A percentile compares a stretch with the other conserved stretches of the same genome.
phyloP scores from a whole-genome alignment of 2,113 vertebrate genomes.

The Ageneiosus marmoratus region DNA sequence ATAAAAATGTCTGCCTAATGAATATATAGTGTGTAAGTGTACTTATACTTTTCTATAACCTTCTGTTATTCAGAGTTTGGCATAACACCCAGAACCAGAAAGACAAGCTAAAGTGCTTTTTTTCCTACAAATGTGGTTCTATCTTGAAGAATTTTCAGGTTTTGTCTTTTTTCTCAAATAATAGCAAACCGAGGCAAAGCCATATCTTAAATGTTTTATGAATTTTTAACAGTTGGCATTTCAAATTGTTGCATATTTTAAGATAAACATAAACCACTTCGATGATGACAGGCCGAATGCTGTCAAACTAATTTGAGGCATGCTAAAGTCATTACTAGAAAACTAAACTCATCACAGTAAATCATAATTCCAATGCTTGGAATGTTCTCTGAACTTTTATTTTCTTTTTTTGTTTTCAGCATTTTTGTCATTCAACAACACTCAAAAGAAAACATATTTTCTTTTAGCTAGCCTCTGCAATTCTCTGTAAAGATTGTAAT shows the following conservation, averaged over 20 bases:
- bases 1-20: neutral
- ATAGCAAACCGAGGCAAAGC: neutral
- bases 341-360: neutral
- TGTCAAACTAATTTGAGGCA: slow-evolving; percentile 13
- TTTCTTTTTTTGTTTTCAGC: neutral
- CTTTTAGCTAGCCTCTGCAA: neutral
- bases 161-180: neutral
- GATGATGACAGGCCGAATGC: slow-evolving; percentile 8
- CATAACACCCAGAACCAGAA: neutral
- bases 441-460: neutral
- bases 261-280: neutral
- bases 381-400: neutral
- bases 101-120: neutral
- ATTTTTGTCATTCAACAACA: neutral
- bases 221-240: neutral
- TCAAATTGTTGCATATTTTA: slow-evolving; percentile 14
- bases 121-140: neutral
- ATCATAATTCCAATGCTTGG: neutral
- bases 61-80: neutral
- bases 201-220: slow-evolving; percentile 1
- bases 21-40: neutral
- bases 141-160: neutral
- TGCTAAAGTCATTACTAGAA: slow-evolving; percentile 24
- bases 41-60: neutral
- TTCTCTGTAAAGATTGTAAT: slow-evolving; percentile 17